A percentile compares a stretch with the other conserved stretches of the same genome.
Conservation (phyloP, 2,888 invertebrate species). For the Phyto melanocephala region DNA sequence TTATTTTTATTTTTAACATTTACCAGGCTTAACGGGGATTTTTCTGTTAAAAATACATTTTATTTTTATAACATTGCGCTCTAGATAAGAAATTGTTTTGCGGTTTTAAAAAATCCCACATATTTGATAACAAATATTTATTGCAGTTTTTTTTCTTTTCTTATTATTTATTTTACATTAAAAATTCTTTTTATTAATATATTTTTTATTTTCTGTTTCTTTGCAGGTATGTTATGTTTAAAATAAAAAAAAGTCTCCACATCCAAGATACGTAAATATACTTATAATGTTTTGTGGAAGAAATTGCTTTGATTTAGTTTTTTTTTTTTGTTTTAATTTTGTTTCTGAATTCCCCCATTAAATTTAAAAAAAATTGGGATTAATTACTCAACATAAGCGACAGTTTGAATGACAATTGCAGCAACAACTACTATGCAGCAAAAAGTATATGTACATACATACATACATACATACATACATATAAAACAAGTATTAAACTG, state of each 20-base stretch:
- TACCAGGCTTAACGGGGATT: too few species aligned
- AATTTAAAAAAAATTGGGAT: neutral
- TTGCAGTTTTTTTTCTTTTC: too few species aligned
- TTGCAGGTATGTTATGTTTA: conserved; percentile 46
- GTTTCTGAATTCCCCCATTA: neutral
- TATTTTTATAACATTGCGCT: too few species aligned
- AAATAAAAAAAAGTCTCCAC: neutral
- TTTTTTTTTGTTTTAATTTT: neutral
- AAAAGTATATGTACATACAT: too few species aligned
- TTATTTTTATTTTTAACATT: too few species aligned
- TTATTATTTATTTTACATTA: neutral
- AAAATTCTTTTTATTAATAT: neutral
- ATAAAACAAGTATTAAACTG: conserved; percentile 22
- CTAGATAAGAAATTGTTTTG: too few species aligned
- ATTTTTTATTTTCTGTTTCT: conserved; percentile 8
- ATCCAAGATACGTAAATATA: neutral
- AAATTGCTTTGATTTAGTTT: neutral
- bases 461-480: too few species aligned
- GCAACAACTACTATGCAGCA: conserved; percentile 32
- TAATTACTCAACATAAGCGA: neutral
- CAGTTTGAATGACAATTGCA: conserved; percentile 15
- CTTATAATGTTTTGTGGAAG: neutral
- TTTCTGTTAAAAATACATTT: too few species aligned
- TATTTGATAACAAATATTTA: neutral
- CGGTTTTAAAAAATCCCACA: neutral